Conservation (phyloP, 2,888 invertebrate species). For the Yponomeuta cagnagella region DNA sequence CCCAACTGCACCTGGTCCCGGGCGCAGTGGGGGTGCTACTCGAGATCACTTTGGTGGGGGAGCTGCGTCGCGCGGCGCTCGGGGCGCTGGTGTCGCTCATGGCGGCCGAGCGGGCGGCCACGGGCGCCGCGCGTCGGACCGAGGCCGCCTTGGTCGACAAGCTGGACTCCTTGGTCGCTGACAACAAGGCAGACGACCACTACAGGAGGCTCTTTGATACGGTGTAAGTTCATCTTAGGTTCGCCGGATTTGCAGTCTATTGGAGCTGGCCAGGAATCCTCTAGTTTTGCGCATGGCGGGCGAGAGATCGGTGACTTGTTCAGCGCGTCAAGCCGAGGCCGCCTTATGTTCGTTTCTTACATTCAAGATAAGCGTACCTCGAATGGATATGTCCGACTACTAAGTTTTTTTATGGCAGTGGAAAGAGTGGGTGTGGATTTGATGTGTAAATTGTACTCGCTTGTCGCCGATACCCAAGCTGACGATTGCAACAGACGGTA, state of each 20-base stretch:
- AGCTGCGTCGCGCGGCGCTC: slow-evolving; percentile 91
- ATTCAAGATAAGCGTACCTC: no score
- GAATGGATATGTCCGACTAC: no score
- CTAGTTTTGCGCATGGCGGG: no score
- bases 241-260: neutral
- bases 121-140: slow-evolving; percentile 92
- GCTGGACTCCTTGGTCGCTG: slow-evolving; percentile 92
- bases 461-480: no score
- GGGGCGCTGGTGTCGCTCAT: slow-evolving; percentile 97
- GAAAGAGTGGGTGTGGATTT: no score
- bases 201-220: slow-evolving; percentile 95
- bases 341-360: neutral
- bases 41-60: slow-evolving; percentile 93
- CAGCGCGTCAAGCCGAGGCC: neutral
- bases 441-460: no score
- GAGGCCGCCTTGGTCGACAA: slow-evolving; percentile 96
- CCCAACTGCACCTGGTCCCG: slow-evolving; percentile 92
- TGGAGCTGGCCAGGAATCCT: no score
- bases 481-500: no score
- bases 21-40: slow-evolving; percentile 95
- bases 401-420: no score
- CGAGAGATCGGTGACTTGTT: neutral
- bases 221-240: slow-evolving; percentile 82
- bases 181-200: slow-evolving; percentile 95
- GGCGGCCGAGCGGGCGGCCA: slow-evolving; percentile 89